Evolutionary conservation across 2,888 invertebrate species (phyloP).

Genomic region (Hyposoter didymator): DNA sequence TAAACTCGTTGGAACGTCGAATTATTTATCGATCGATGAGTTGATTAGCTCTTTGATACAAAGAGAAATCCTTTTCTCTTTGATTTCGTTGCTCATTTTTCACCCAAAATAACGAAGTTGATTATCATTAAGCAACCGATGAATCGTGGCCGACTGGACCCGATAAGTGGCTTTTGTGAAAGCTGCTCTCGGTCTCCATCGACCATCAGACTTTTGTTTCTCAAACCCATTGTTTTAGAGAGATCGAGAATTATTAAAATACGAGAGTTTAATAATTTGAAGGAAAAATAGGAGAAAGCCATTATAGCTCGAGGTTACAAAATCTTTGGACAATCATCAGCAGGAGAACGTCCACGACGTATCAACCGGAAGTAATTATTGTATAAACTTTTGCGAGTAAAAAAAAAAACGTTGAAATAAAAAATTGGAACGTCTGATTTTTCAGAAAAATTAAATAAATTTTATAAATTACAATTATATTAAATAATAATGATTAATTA

Average conservation of each 20-base stretch:
- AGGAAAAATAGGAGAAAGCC: constrained; percentile 21
- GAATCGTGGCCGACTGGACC: constrained; percentile 81
- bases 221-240: not conserved
- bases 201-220: constrained; percentile 12
- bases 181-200: constrained; percentile 72
- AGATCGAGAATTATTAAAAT: constrained; percentile 4
- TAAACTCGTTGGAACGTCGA: not conserved
- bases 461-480: no score
- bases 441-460: not conserved
- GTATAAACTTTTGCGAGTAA: not conserved
- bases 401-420: not conserved
- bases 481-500: no score
- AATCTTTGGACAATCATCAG: not conserved
- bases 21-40: constrained; percentile 27
- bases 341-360: not conserved
- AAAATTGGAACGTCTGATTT: not conserved
- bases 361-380: not conserved
- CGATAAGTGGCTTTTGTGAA: constrained; percentile 83
- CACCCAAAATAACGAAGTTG: not conserved
- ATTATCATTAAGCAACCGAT: constrained; percentile 65
- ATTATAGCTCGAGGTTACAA: constrained; percentile 1
- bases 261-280: not conserved
- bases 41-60: not conserved
- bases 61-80: not conserved
- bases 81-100: not conserved